Evolutionary conservation across 1,140 invertebrate genomes (phyloP).

Genomic region (Varroa destructor): DNA sequence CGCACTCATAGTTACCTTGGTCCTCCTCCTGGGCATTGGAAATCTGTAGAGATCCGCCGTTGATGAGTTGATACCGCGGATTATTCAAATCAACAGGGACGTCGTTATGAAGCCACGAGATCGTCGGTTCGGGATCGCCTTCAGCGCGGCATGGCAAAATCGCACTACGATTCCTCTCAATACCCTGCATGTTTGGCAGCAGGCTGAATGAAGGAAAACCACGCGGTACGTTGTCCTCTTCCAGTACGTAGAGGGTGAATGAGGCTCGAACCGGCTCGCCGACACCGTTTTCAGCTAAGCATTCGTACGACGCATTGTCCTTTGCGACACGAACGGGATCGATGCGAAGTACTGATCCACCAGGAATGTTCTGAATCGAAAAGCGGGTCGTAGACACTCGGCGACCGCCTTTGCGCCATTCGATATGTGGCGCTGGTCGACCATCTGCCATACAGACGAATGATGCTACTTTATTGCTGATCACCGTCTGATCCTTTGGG

Average conservation of each 20-base stretch:
- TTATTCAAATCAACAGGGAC: conserved; percentile 72
- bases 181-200: conserved; percentile 68
- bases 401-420: conserved; percentile 43
- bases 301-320: conserved; percentile 78
- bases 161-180: conserved; percentile 84
- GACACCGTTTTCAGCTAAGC: conserved; percentile 43
- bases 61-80: conserved; percentile 65
- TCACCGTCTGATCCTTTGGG: conserved; percentile 71
- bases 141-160: conserved; percentile 70
- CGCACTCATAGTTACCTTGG: conserved; percentile 82
- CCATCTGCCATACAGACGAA: conserved; percentile 88
- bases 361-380: conserved; percentile 44
- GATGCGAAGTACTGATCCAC: conserved; percentile 73
- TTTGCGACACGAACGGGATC: conserved; percentile 67
- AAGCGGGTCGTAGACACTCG: conserved; percentile 40
- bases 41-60: conserved; percentile 72
- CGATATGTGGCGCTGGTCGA: conserved; percentile 53
- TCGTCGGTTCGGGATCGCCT: conserved; percentile 67
- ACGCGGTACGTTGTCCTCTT: conserved; percentile 66
- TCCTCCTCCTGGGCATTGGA: conserved; percentile 72
- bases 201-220: conserved; percentile 81
- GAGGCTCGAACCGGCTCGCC: conserved; percentile 71
- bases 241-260: conserved; percentile 70
- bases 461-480: conserved; percentile 72
- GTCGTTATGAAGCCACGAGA: conserved; percentile 82